phyloP scores from a whole-genome alignment of 2,113 vertebrate species.

The Mellivora capensis region DNA sequence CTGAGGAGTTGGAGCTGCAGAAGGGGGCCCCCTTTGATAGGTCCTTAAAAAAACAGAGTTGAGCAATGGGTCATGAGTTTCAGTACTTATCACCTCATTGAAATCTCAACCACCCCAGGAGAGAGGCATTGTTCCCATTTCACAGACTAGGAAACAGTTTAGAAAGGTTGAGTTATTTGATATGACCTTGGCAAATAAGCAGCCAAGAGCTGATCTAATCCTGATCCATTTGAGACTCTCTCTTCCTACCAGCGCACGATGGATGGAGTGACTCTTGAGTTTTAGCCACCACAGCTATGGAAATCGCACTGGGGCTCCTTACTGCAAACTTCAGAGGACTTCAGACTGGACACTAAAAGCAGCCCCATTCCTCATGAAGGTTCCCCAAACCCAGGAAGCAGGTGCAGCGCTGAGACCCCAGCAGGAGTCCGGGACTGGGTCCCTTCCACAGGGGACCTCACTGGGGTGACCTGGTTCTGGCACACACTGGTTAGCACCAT shows the following conservation, averaged over 20 bases:
- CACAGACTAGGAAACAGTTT: neutral
- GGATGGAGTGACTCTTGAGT: fast-evolving
- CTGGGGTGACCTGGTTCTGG: neutral
- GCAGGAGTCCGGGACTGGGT: neutral
- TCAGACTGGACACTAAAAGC: neutral
- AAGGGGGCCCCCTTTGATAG: neutral
- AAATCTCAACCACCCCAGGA: neutral
- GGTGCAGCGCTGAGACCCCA: neutral
- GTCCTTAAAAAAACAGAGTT: neutral
- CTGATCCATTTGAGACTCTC: neutral
- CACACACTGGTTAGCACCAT: neutral
- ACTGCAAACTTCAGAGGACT: neutral
- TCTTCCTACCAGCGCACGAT: fast-evolving
- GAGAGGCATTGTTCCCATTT: neutral
- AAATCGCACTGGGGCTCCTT: fast-evolving
- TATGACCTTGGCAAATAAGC: neutral
- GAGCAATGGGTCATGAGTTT: neutral
- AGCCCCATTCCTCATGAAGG: neutral
- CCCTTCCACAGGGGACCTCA: neutral
- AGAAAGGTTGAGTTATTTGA: neutral
- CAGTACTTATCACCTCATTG: neutral
- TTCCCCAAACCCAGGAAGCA: neutral
- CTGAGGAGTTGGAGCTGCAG: neutral
- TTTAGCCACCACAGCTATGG: neutral
- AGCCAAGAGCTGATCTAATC: neutral